A percentile compares a stretch with the other conserved stretches of the same genome.
phyloP scores from a whole-genome alignment of 2,113 vertebrate genomes.

The Aptenodytes patagonicus region DNA sequence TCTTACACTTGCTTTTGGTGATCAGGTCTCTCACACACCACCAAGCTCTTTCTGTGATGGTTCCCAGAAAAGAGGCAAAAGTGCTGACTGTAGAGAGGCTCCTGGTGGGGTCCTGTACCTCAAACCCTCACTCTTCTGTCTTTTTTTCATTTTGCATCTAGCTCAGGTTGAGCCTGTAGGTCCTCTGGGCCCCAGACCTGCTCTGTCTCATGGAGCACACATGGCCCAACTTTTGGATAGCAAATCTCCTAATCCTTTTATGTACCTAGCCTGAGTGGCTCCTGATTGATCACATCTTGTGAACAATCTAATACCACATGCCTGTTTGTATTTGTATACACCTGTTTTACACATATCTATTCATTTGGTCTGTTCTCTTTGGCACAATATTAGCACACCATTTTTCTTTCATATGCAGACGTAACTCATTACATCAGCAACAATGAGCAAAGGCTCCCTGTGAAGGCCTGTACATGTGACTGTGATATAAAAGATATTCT shows the following conservation, averaged over 20 bases:
- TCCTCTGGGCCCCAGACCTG: too few relatives aligned
- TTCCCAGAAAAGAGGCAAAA: background rate
- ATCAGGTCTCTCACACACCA: background rate
- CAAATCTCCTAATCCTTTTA: background rate
- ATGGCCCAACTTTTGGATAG: background rate
- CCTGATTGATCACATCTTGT: background rate
- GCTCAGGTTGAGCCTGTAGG: background rate
- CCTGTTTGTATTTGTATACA: background rate
- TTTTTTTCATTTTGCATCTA: background rate
- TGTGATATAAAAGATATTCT: background rate
- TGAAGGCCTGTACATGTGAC: background rate
- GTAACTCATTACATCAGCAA: background rate
- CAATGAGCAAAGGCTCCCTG: background rate
- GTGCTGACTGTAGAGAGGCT: background rate
- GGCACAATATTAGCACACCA: background rate
- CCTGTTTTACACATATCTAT: background rate
- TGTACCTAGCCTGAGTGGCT: background rate
- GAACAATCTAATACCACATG: background rate
- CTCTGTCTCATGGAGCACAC: fast-evolving
- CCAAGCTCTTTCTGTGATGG: background rate
- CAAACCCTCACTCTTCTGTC: background rate
- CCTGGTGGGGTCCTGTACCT: background rate
- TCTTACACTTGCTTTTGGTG: background rate
- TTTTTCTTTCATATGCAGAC: background rate
- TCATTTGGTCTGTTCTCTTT: background rate